Conservation (phyloP, 2,113 vertebrate species). For the Cyanoliseus patagonus region DNA sequence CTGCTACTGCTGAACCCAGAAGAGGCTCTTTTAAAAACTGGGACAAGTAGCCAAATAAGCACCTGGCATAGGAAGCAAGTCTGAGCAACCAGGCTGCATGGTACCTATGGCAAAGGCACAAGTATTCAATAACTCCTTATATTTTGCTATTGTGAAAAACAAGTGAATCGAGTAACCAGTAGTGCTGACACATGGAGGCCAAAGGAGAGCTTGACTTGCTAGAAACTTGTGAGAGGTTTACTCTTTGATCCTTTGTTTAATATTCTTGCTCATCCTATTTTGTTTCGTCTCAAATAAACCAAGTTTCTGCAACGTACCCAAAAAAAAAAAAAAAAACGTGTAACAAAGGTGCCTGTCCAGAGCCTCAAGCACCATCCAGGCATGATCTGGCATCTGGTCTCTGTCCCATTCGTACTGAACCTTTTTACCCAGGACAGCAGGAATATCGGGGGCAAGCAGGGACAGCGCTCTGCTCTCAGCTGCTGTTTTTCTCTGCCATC, state of each 20-base stretch:
- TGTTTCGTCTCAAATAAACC: not conserved
- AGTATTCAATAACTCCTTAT: not conserved
- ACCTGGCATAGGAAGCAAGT: not conserved
- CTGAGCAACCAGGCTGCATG: rapidly evolving
- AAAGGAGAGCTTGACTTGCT: not conserved
- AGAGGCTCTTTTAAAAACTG: not conserved
- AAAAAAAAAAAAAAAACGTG: not conserved
- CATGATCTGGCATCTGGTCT: not conserved
- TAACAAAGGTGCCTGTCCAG: no score
- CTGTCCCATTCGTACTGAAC: rapidly evolving
- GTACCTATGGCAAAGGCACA: not conserved
- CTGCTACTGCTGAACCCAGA: no score
- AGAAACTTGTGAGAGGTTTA: not conserved
- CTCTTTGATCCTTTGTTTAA: not conserved
- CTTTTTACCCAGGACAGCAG: not conserved
- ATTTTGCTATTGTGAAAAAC: not conserved
- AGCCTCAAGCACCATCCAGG: not conserved
- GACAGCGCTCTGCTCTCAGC: not conserved
- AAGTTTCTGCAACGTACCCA: not conserved
- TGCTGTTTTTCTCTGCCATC: not conserved
- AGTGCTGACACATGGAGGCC: rapidly evolving
- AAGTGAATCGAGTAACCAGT: rapidly evolving
- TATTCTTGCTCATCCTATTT: not conserved
- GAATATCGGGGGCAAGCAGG: not conserved
- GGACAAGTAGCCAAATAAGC: not conserved